phyloP scores from a whole-genome alignment of 2,888 invertebrate species.

The Nasonovia ribisnigri region DNA sequence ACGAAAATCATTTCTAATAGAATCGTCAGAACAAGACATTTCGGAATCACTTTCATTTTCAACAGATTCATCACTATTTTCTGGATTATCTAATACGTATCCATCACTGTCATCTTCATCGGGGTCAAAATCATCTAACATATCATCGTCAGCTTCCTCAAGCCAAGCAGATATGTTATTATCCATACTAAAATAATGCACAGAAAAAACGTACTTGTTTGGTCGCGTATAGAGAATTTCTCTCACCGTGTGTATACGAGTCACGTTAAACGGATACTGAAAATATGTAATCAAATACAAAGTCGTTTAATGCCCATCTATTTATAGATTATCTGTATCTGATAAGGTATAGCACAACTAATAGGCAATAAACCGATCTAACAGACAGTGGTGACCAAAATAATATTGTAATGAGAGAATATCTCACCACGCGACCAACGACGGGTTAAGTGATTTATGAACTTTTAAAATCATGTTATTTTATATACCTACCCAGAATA shows the following conservation, averaged over 20 bases:
- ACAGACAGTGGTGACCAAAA: too few relatives aligned
- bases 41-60: constrained; percentile 24
- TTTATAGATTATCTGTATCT: too few relatives aligned
- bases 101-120: constrained; percentile 8
- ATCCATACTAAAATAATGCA: constrained; percentile 1
- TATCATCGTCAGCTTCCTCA: constrained; percentile 5
- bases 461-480: too few relatives aligned
- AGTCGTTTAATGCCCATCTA: too few relatives aligned
- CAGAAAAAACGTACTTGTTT: constrained; percentile 28
- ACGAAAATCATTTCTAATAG: constrained; percentile 36
- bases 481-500: too few relatives aligned
- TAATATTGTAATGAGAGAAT: too few relatives aligned
- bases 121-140: constrained; percentile 21
- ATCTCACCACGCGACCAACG: too few relatives aligned
- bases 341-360: too few relatives aligned
- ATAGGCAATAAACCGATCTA: too few relatives aligned
- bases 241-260: constrained; percentile 66
- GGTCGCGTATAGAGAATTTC: constrained; percentile 31
- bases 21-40: constrained; percentile 29
- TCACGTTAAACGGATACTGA: too few relatives aligned
- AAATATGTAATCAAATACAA: too few relatives aligned
- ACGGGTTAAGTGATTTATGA: too few relatives aligned
- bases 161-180: constrained; percentile 37
- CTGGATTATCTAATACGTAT: background rate
- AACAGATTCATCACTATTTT: constrained; percentile 15